Evolutionary conservation across 2,113 vertebrate species (phyloP).

Genomic region (Melanocharis versteri): DNA sequence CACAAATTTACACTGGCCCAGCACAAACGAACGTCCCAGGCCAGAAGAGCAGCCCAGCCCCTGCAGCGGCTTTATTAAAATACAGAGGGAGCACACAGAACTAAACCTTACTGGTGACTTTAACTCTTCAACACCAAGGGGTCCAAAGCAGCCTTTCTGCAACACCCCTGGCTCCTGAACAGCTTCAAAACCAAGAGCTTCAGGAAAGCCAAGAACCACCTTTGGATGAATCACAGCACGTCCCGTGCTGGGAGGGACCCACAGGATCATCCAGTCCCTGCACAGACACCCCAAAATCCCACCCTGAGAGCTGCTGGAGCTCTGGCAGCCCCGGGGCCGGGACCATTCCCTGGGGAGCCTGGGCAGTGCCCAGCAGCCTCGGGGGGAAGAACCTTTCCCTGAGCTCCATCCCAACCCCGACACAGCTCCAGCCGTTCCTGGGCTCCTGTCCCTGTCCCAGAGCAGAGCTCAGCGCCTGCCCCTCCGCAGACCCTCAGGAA

Average conservation of each 20-base stretch:
- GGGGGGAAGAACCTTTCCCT: neutral
- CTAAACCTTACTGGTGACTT: fast-evolving
- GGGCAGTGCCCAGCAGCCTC: neutral
- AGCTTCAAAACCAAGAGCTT: neutral
- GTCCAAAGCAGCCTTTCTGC: neutral
- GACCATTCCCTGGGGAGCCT: neutral
- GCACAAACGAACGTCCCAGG: neutral
- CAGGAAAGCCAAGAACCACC: neutral
- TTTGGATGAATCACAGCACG: fast-evolving
- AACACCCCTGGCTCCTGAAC: fast-evolving
- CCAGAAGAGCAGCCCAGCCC: neutral
- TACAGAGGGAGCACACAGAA: fast-evolving
- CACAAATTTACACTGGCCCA: neutral
- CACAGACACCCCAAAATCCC: neutral
- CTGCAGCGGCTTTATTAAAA: neutral
- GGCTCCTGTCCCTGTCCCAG: neutral
- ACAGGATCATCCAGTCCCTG: fast-evolving
- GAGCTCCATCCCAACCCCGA: neutral
- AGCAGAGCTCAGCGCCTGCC: neutral
- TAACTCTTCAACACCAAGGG: neutral
- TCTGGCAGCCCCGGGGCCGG: too few species aligned
- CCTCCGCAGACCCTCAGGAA: neutral
- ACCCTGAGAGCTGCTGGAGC: neutral
- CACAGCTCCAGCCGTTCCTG: neutral
- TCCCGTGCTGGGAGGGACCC: neutral